Conservation (phyloP, 1,140 invertebrate genomes). For the Plectrocnemia conspersa region DNA sequence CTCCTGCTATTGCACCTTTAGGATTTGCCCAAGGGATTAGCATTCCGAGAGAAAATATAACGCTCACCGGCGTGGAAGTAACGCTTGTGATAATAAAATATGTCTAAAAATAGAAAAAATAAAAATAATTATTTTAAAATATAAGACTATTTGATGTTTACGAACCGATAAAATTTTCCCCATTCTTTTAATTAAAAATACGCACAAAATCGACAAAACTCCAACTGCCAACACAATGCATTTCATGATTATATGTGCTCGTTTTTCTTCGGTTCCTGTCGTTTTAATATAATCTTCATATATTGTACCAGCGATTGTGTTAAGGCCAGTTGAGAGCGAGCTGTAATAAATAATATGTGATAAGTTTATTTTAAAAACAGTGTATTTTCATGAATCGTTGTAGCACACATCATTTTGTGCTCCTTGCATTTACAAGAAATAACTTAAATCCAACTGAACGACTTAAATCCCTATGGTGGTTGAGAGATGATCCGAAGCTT, state of each 20-base stretch:
- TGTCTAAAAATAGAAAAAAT: slow-evolving; percentile 37
- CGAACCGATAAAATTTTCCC: slow-evolving; percentile 42
- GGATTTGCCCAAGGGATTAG: slow-evolving; percentile 64
- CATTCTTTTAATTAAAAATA: slow-evolving; percentile 55
- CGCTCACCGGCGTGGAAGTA: slow-evolving; percentile 66
- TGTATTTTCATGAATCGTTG: too few relatives aligned
- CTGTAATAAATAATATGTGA: slow-evolving; percentile 47
- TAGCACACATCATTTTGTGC: too few relatives aligned
- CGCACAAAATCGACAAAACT: slow-evolving; percentile 48
- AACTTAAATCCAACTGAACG: too few relatives aligned
- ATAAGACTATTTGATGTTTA: not conserved
- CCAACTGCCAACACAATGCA: slow-evolving; percentile 54
- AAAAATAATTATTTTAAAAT: not conserved
- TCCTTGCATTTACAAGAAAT: too few relatives aligned
- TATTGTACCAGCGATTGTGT: slow-evolving; percentile 74
- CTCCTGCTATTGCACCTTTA: slow-evolving; percentile 71
- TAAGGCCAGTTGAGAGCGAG: slow-evolving; percentile 71
- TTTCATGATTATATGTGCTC: slow-evolving; percentile 54
- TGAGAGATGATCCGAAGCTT: too few relatives aligned
- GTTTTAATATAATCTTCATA: slow-evolving; percentile 60
- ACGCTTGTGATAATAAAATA: slow-evolving; percentile 57
- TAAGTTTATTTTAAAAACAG: too few relatives aligned
- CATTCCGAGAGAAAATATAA: slow-evolving; percentile 70
- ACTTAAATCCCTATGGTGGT: too few relatives aligned
- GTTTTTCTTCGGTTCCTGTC: slow-evolving; percentile 46